A percentile compares a stretch with the other conserved stretches of the same genome.
Evolutionary conservation across 1,140 invertebrate genomes (phyloP).

Genomic region (Polypedilum pembai): DNA sequence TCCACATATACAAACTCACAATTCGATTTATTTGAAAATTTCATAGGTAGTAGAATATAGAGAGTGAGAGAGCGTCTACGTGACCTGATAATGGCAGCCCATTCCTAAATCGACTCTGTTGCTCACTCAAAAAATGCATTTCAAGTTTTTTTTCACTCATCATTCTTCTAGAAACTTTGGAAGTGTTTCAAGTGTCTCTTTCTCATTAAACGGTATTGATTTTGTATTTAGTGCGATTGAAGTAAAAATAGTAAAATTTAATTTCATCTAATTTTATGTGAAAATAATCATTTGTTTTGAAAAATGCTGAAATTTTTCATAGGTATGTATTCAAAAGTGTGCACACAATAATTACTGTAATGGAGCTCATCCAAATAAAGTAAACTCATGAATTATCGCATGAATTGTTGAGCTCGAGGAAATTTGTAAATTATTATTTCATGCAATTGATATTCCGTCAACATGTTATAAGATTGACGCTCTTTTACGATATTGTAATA

Average conservation of each 20-base stretch:
- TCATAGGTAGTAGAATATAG: too few relatives aligned
- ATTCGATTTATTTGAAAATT: too few relatives aligned
- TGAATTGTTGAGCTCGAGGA: background rate
- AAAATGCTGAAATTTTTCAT: background rate
- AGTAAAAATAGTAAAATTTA: slow-evolving; percentile 13
- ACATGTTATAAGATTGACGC: background rate
- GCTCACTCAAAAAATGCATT: background rate
- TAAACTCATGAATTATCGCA: background rate
- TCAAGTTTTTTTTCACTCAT: background rate
- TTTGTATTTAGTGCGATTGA: background rate
- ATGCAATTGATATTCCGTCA: slow-evolving; percentile 1
- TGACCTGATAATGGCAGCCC: too few relatives aligned
- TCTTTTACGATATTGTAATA: background rate
- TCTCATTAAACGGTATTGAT: background rate
- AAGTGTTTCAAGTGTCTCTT: background rate
- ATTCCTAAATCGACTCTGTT: background rate
- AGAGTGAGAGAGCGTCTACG: background rate
- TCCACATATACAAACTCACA: background rate
- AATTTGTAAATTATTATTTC: background rate
- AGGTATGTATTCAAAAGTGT: background rate
- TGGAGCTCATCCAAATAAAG: background rate
- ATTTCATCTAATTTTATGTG: background rate
- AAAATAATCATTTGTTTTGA: background rate
- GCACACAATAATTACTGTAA: background rate
- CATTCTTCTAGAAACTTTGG: background rate